phyloP scores from a whole-genome alignment of 2,888 invertebrate genomes.

The Lumbricus terrestris region DNA sequence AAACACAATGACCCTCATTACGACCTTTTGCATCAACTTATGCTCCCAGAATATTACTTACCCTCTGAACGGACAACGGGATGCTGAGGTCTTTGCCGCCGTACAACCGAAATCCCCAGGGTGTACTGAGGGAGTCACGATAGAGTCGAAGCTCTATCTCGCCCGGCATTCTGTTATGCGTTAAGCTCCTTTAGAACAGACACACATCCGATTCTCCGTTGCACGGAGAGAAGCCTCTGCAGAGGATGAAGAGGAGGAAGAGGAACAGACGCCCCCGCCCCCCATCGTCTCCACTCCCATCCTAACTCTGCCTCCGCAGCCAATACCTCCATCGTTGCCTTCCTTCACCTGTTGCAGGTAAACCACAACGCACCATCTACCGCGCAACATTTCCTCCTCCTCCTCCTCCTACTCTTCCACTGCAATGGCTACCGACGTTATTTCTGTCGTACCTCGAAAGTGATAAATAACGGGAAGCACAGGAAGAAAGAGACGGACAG shows the following conservation, averaged over 20 bases:
- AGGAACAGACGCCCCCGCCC: neutral
- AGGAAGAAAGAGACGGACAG: neutral
- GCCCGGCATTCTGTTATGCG: slow-evolving; percentile 30
- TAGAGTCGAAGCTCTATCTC: slow-evolving; percentile 52
- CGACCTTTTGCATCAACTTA: neutral
- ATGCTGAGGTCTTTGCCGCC: slow-evolving; percentile 57
- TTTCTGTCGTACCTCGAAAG: neutral
- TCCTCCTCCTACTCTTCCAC: no score
- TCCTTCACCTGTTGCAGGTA: neutral
- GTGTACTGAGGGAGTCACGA: slow-evolving; percentile 57
- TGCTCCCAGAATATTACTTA: slow-evolving; percentile 44
- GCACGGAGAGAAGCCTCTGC: neutral
- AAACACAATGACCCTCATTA: neutral
- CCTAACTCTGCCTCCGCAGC: neutral
- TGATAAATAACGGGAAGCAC: neutral
- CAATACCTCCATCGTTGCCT: neutral
- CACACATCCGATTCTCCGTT: neutral
- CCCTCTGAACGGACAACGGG: slow-evolving; percentile 56
- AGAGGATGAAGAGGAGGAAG: neutral
- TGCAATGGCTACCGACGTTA: neutral
- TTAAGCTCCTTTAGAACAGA: neutral
- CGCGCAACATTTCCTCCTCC: neutral
- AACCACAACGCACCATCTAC: neutral
- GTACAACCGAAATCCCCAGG: slow-evolving; percentile 60
- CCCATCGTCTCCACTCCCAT: neutral